These are phyloP conservation scores for Epinotia demarniana DNA, from an alignment of 2,888 invertebrate genomes.

Conservation along the genomic window DNA sequence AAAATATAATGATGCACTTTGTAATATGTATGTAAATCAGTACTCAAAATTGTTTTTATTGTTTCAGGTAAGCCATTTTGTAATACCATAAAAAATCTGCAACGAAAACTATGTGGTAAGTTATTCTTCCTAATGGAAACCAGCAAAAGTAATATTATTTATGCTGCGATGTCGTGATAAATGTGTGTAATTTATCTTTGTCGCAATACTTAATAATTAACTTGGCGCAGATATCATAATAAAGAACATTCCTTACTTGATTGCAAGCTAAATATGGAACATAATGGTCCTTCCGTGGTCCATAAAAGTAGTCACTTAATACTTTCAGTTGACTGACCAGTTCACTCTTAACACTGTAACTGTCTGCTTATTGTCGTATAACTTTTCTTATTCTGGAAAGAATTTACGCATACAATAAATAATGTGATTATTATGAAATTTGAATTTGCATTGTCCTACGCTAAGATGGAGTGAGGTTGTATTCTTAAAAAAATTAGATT, in stretches of 20 bases:
- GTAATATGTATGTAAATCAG: too few relatives aligned
- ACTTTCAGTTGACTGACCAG: conserved; percentile 10
- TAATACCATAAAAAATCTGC: neutral
- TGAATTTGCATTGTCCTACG: neutral
- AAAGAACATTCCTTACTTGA: conserved; percentile 30
- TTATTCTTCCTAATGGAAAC: neutral
- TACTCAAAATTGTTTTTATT: conserved; percentile 12
- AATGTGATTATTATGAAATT: neutral
- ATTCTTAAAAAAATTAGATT: too few relatives aligned
- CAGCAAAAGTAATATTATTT: neutral
- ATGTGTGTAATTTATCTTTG: neutral
- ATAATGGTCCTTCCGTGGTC: conserved; percentile 32
- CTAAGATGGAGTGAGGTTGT: neutral
- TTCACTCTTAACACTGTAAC: neutral
- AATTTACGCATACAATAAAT: neutral
- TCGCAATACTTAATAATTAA: conserved; percentile 16
- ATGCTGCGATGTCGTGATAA: neutral
- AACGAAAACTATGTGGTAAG: neutral
- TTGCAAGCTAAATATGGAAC: conserved; percentile 37
- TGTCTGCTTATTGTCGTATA: conserved; percentile 13
- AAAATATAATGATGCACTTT: too few relatives aligned
- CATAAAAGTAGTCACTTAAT: conserved; percentile 29
- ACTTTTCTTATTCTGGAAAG: neutral
- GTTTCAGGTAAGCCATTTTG: conserved; percentile 34
- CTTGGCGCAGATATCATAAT: conserved; percentile 35